phyloP scores from a whole-genome alignment of 2,888 invertebrate genomes.

The Acleris literana region DNA sequence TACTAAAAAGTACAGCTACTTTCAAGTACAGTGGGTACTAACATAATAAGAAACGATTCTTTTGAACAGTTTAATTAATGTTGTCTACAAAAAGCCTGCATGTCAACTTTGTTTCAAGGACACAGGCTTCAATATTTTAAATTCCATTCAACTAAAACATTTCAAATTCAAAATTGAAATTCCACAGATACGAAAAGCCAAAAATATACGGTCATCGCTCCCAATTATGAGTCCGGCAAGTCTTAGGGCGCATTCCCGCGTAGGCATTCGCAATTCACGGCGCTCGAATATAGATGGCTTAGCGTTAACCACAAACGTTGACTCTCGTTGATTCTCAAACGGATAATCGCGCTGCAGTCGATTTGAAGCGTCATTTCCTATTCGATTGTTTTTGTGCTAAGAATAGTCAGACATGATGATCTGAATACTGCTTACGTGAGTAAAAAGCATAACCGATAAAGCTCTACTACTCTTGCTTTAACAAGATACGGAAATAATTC shows the following conservation, averaged over 20 bases:
- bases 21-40: too few relatives aligned
- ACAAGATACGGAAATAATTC: too few relatives aligned
- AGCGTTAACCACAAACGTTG: conserved; percentile 43
- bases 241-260: conserved; percentile 37
- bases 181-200: conserved; percentile 4
- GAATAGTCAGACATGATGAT: background rate
- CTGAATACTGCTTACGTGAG: too few relatives aligned
- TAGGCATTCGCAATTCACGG: conserved; percentile 48
- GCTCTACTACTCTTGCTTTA: too few relatives aligned
- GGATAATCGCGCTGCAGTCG: conserved; percentile 43
- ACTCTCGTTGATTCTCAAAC: conserved; percentile 11
- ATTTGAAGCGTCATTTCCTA: conserved; percentile 16
- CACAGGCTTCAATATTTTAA: background rate
- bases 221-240: conserved; percentile 10
- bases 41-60: too few relatives aligned
- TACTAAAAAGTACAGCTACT: too few relatives aligned
- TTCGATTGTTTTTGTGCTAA: conserved; percentile 8
- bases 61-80: too few relatives aligned
- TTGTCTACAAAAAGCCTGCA: too few relatives aligned
- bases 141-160: conserved; percentile 11
- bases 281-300: conserved; percentile 58
- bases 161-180: conserved; percentile 11
- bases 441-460: too few relatives aligned
- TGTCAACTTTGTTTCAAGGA: background rate
- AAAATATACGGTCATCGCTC: conserved; percentile 3